Evolutionary conservation across 2,888 invertebrate species (phyloP), one percentile per base, ranked within the genome.

Genomic region (Hermodice carunculata): DNA sequence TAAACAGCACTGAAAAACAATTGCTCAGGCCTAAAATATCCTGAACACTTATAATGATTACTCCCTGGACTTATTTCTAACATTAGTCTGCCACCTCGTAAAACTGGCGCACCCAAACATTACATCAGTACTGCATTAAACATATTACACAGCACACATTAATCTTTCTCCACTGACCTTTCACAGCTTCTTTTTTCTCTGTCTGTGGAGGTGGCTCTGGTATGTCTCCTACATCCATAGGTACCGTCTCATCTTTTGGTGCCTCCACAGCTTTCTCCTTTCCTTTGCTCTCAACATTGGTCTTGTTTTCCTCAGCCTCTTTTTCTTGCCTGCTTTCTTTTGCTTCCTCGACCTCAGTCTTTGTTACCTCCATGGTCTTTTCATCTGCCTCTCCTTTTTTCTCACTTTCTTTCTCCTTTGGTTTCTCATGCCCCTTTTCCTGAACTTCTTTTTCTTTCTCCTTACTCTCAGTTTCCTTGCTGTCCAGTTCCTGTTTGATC

Each of bases 401-500:
- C 32, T 61, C 61, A 42, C 69, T 51, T 46, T 59, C 3, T 28
- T 63, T 61, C 42, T 49, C 58, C 19, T 34, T 24, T 40, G 11
- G 1, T 26, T 66, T 37, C 37, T 32, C 56, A 6, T 37, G 8
- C 48, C 40, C 22, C 54, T 54, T 32, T 24, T 1, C 40, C 26
- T 65, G 44, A 2, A 19, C 14, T 22, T 31, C 31, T 66, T 54
- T 46, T 19, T 1, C 61, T 51, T 24, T 62, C 17, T 24, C 56
- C 22, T n/a, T 11, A 14, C 19, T 28, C 22, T 51, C 26, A 51
- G 26, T 26, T 11, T 28, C 29, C 24, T 51, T 28, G 6, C 26
- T 26, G 6, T 58, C 37, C 29, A n/a, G n/a, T n/a, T n/a, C n/a
- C n/a, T n/a, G n/a, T n/a, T n/a, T n/a, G n/a, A n/a, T n/a, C n/a